These are phyloP conservation scores for Thaumatotibia leucotreta DNA, from an alignment of 1,140 invertebrate species.

Conservation along the genomic window DNA sequence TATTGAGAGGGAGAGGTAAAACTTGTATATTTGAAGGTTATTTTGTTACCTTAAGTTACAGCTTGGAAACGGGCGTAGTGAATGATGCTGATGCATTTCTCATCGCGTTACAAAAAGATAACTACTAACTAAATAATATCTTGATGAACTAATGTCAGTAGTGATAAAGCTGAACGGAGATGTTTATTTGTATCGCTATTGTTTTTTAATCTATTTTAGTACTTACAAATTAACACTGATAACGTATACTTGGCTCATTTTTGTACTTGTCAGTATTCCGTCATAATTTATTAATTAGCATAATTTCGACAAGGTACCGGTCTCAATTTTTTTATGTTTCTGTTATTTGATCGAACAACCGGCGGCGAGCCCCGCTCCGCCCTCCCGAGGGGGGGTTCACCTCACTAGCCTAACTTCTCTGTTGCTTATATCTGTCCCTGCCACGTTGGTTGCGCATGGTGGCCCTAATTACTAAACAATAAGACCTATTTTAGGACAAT, in stretches of 20 bases:
- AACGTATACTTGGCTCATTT: background rate
- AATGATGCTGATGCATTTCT: background rate
- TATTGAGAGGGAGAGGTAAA: background rate
- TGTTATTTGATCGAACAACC: background rate
- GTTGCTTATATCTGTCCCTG: constrained; percentile 2
- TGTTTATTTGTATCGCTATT: background rate
- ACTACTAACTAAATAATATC: background rate
- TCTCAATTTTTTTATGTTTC: too few relatives aligned
- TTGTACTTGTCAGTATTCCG: background rate
- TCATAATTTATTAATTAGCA: background rate
- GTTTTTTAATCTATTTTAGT: background rate
- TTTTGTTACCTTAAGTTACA: background rate
- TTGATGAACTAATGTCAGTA: background rate
- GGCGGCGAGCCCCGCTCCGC: background rate
- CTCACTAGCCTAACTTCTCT: constrained; percentile 3
- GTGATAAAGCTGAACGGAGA: too few relatives aligned
- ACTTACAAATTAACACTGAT: background rate
- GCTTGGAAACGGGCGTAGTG: background rate
- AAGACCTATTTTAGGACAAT: background rate
- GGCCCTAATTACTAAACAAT: background rate
- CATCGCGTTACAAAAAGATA: background rate
- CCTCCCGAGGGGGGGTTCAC: background rate
- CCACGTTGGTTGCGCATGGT: background rate
- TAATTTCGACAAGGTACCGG: too few relatives aligned
- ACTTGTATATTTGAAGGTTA: background rate